Conservation (phyloP, 2,797 vertebrate genomes). For the Okamejei kenojei region DNA sequence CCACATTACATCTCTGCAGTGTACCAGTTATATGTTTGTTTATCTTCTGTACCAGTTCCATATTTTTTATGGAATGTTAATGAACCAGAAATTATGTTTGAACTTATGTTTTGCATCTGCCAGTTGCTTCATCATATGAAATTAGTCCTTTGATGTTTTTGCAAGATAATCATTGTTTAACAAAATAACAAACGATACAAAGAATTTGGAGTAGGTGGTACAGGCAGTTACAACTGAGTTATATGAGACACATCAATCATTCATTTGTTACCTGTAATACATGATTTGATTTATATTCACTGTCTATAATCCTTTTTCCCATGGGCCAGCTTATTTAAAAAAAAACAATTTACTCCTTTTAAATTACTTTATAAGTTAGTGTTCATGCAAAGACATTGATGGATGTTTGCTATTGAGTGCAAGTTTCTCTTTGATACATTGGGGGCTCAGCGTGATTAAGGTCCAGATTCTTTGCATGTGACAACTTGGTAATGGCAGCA, state of each 20-base stretch:
- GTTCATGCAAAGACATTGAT: background rate
- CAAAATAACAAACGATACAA: background rate
- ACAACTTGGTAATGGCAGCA: background rate
- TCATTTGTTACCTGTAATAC: background rate
- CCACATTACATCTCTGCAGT: background rate
- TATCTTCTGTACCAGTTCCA: too few relatives aligned
- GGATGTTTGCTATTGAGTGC: background rate
- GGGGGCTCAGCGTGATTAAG: background rate
- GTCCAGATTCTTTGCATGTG: background rate
- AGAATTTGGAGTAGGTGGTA: constrained; percentile 2
- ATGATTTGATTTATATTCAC: background rate
- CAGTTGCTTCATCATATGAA: background rate
- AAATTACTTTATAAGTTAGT: background rate
- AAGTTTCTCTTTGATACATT: background rate
- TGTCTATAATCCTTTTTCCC: background rate
- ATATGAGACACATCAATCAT: background rate
- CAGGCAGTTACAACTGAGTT: background rate
- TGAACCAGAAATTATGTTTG: background rate
- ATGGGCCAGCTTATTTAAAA: background rate
- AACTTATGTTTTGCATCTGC: background rate
- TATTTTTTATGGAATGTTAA: background rate
- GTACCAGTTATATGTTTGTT: background rate
- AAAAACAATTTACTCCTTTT: background rate
- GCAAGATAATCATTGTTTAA: background rate
- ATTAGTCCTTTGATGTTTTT: background rate